Percentiles rank a stretch among this genome's conserved stretches.
Evolutionary conservation across 2,888 invertebrate species (phyloP).

Genomic region (Pachydiplax longipennis): DNA sequence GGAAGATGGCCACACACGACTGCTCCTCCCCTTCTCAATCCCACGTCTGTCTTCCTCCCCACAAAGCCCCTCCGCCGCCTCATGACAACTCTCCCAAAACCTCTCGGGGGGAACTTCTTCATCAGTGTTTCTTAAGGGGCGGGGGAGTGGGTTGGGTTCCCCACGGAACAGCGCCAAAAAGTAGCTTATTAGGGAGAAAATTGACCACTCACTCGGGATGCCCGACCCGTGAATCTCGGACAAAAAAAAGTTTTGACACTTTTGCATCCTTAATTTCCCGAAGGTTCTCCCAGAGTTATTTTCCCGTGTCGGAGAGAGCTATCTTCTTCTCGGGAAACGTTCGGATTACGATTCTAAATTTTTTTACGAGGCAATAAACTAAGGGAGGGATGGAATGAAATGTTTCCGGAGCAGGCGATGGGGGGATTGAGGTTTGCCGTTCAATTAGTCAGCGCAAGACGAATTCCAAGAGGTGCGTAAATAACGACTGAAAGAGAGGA

Average conservation of each 20-base stretch:
- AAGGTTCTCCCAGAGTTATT: background rate
- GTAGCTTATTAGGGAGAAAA: background rate
- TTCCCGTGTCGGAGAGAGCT: background rate
- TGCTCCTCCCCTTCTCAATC: background rate
- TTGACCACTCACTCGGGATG: background rate
- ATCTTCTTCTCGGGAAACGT: background rate
- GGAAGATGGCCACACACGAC: background rate
- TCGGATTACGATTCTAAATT: background rate
- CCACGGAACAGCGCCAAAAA: background rate
- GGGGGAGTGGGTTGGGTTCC: background rate
- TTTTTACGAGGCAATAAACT: background rate
- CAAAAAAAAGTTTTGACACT: slow-evolving; percentile 1
- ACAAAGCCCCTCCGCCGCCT: background rate
- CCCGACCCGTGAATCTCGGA: background rate
- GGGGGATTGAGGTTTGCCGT: no score
- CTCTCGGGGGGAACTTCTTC: background rate
- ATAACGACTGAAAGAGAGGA: no score
- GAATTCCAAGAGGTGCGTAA: no score
- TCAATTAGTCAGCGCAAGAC: no score
- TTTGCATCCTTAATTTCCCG: background rate
- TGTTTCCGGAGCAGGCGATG: background rate
- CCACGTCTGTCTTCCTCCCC: background rate
- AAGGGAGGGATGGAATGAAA: background rate
- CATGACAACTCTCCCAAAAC: background rate
- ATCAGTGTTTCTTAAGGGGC: background rate